These are phyloP conservation scores for Tarsius wallacei DNA, from an alignment of 2,797 vertebrate species.

Conservation along the genomic window DNA sequence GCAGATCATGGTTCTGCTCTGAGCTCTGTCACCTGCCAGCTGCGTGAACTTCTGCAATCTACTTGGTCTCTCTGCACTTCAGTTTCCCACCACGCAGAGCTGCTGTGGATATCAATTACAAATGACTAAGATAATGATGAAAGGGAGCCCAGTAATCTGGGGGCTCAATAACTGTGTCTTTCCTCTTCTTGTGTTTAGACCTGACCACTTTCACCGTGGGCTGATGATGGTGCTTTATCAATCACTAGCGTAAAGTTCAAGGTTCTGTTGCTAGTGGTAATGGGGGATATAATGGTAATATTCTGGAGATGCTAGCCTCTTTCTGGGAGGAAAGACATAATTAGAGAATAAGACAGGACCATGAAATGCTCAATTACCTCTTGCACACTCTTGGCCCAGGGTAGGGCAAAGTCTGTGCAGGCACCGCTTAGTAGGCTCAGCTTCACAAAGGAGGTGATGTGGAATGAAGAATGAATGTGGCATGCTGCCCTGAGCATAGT, in stretches of 20 bases:
- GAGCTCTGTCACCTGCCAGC: conserved; percentile 20
- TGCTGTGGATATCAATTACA: conserved; percentile 45
- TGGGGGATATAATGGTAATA: background rate
- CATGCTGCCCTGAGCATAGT: background rate
- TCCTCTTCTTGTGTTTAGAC: conserved; percentile 18
- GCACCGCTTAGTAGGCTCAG: background rate
- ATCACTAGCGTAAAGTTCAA: background rate
- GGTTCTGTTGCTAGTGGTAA: background rate
- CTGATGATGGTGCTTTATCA: background rate
- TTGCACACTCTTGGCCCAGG: background rate
- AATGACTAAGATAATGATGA: conserved; percentile 11
- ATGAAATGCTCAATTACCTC: background rate
- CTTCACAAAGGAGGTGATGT: background rate
- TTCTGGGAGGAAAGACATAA: conserved; percentile 18
- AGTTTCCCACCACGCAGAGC: background rate
- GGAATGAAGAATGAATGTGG: background rate
- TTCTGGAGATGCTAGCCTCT: background rate
- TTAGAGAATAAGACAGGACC: background rate
- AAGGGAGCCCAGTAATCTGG: background rate
- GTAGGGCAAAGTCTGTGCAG: background rate
- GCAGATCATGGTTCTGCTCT: background rate
- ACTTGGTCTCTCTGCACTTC: background rate
- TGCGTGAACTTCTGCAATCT: background rate
- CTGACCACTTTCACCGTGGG: conserved; percentile 10
- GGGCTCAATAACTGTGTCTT: background rate